Conservation (phyloP, 1,140 invertebrate species). For the Diuraphis noxia region DNA sequence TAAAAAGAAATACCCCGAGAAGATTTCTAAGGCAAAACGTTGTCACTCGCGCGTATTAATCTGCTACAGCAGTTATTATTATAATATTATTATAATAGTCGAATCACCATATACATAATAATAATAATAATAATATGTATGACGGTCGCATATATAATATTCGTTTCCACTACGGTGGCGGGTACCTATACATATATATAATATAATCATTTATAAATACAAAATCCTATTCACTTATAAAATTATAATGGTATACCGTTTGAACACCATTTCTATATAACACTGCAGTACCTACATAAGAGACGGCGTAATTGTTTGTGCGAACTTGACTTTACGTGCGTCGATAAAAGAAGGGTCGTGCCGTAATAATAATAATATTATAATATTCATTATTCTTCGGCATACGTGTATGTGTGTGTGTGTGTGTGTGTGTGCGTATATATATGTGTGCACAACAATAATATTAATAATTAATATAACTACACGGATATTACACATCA, state of each 20-base stretch:
- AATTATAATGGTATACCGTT: neutral
- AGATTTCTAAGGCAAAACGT: neutral
- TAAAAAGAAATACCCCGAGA: neutral
- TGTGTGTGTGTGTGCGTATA: neutral
- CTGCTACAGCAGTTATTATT: no score
- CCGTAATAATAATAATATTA: neutral
- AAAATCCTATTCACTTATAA: neutral
- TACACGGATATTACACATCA: neutral
- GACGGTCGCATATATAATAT: neutral
- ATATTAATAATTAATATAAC: neutral
- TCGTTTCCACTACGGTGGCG: neutral
- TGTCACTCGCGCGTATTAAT: neutral
- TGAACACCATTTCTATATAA: neutral
- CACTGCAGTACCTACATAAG: neutral
- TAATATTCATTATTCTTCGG: neutral
- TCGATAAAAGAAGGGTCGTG: neutral
- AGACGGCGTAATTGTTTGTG: neutral
- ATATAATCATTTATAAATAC: neutral
- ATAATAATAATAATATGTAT: neutral
- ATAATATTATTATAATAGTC: neutral
- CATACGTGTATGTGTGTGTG: neutral
- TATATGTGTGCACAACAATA: neutral
- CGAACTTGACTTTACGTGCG: neutral
- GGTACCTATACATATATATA: neutral
- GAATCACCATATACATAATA: neutral